Percentiles rank a stretch among this genome's conserved stretches.
Conservation (phyloP, 2,113 vertebrate genomes). For the Corydoras maculifer region DNA sequence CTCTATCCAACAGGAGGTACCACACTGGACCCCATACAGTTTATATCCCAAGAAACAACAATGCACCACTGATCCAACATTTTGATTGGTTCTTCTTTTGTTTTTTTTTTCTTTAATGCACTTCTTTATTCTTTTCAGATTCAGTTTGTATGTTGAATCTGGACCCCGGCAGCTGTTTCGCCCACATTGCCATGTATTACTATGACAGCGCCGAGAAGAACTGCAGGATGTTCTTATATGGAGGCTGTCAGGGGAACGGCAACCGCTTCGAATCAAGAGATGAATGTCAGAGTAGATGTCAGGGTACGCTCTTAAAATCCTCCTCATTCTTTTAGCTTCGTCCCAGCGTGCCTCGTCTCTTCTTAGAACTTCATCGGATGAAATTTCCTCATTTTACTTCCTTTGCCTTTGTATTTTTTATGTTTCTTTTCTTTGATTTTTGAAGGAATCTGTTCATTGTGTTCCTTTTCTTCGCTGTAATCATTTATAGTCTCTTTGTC, state of each 20-base stretch:
- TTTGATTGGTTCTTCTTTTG: background rate
- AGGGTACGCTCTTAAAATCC: constrained; percentile 31
- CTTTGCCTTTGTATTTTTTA: too few relatives aligned
- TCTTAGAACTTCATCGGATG: background rate
- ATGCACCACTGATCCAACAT: background rate
- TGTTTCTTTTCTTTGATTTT: too few relatives aligned
- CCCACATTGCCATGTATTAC: constrained; percentile 9
- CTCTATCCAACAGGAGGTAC: constrained; percentile 44
- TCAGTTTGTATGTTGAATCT: constrained; percentile 16
- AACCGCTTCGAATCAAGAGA: constrained; percentile 45
- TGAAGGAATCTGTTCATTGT: background rate
- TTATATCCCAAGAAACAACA: too few relatives aligned
- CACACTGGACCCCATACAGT: background rate
- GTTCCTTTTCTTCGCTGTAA: background rate
- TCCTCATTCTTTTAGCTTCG: background rate
- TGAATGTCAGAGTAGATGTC: constrained; percentile 35
- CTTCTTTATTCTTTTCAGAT: constrained; percentile 20
- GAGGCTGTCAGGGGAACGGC: constrained; percentile 49
- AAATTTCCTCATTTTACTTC: background rate
- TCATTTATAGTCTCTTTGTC: too few relatives aligned
- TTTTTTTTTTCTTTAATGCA: too few relatives aligned
- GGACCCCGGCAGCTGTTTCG: constrained; percentile 34
- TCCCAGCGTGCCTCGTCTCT: background rate
- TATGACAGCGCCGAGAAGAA: constrained; percentile 29
- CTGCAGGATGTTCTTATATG: constrained; percentile 46